These are phyloP conservation scores for Drosophila teissieri DNA, from an alignment of 1,140 invertebrate species.

Conservation along the genomic window DNA sequence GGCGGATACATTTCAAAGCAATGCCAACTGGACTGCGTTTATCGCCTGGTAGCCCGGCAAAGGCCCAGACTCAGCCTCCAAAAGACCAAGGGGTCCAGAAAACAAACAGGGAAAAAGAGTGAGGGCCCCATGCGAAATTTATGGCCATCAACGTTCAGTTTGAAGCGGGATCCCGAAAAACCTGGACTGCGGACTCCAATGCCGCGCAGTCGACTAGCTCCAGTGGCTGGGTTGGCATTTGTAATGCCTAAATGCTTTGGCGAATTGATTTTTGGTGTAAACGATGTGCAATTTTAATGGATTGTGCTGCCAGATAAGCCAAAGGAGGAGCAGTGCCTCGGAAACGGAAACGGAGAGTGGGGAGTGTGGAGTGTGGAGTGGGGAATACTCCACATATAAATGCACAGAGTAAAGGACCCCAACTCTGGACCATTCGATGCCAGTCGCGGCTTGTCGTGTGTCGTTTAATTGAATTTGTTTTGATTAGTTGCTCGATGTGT, in stretches of 20 bases:
- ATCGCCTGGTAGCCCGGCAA: constrained; percentile 68
- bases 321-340: constrained; percentile 15
- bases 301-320: constrained; percentile 83
- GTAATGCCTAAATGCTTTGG: constrained; percentile 84
- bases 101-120: constrained; percentile 34
- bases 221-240: constrained; percentile 80
- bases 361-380: constrained; percentile 3
- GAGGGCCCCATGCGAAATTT: constrained; percentile 72
- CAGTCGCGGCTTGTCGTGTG: constrained; percentile 53
- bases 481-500: constrained; percentile 66
- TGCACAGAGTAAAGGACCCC: background rate
- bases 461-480: constrained; percentile 83
- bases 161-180: constrained; percentile 66
- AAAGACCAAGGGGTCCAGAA: constrained; percentile 13
- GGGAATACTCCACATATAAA: constrained; percentile 10
- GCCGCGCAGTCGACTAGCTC: constrained; percentile 39
- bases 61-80: constrained; percentile 4
- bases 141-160: constrained; percentile 80
- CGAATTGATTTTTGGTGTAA: constrained; percentile 85
- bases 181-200: constrained; percentile 6
- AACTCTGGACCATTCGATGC: constrained; percentile 6
- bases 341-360: no score
- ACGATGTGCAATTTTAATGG: constrained; percentile 85
- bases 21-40: constrained; percentile 67
- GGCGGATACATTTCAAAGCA: constrained; percentile 81